Conservation (phyloP, 2,113 vertebrate genomes). For the Oplegnathus fasciatus region DNA sequence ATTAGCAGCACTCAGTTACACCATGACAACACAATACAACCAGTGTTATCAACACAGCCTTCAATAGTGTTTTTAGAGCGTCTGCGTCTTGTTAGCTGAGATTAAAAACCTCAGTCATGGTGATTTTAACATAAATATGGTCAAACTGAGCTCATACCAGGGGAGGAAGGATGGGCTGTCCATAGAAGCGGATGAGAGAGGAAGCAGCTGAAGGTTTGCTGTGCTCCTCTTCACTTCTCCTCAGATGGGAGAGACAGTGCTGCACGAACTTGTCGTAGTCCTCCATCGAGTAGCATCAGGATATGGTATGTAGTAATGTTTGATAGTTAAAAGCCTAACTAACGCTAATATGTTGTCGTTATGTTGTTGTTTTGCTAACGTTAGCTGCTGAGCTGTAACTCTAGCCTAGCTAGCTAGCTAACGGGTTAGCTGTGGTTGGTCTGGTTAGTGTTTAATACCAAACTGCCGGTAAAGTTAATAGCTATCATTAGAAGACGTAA, state of each 20-base stretch:
- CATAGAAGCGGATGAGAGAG: conserved; percentile 77
- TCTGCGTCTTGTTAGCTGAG: background rate
- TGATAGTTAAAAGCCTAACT: background rate
- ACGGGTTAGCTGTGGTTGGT: background rate
- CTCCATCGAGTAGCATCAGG: conserved; percentile 75
- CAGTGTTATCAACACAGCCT: no score
- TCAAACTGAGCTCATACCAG: conserved; percentile 63
- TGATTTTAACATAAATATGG: background rate
- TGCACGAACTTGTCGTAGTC: conserved; percentile 80
- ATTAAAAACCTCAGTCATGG: background rate
- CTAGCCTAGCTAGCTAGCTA: conserved; percentile 35
- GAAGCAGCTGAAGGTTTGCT: conserved; percentile 28
- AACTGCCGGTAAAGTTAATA: background rate
- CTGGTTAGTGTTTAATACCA: background rate
- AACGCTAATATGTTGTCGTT: background rate
- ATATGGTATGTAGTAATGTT: background rate
- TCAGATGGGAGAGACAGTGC: conserved; percentile 48
- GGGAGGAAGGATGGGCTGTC: conserved; percentile 75
- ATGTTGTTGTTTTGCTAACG: background rate
- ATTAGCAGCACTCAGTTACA: background rate
- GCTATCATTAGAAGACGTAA: background rate
- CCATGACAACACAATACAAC: background rate
- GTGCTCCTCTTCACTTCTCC: conserved; percentile 27
- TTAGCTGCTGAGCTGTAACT: conserved; percentile 18
- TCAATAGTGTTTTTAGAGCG: background rate